Base-by-base conservation (phyloP, 2,888 invertebrate species). In the Ypsolopha scabrella region DNA sequence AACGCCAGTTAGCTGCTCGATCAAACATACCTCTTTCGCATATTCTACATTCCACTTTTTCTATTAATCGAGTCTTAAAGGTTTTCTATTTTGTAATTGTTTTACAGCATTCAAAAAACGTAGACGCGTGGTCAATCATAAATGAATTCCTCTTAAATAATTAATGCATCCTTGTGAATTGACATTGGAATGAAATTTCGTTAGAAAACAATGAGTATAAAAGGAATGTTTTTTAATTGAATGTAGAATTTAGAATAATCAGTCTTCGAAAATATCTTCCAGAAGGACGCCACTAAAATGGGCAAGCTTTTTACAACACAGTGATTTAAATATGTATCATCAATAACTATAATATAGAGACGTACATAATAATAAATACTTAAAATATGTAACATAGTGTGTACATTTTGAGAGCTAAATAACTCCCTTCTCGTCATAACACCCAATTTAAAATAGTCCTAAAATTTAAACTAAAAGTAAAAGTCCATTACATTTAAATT, bases 191-290 rank as follows among this genome's bases (percentile, higher is more conserved):
- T 49, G 24, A 41, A 4, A 33, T n/a, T 10, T 10, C 37, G 10
- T 41, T 41, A 34, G 35, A 36, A 49, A 14, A 41, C 13, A 48
- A 51, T 14, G n/a, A 35, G 34, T 46, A 13, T 35, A 52, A 33
- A 56, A 67, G 81, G 81, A 83, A 82, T 82, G 82, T 82, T 67
- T 71, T 69, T 62, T 53, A 68, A 60, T 39, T 48, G 41, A 64
- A 63, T 57, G 54, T 64, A 68, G 70, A 82, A 83, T 85, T 86
- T 82, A 79, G 82, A 76, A 75, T 75, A 80, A 80, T 86, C 86
- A 86, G 86, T 86, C 86, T 83, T 86, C 45, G 72, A 65, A 73
- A 73, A 75, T 75, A 75, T 75, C 73, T 72, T 72, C 70, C 72
- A 58, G 67, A 64, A 68, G 65, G 69, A 65, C 68, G 60, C 56